Evolutionary conservation across 2,888 invertebrate species (phyloP).

Genomic region (Xanthorhoe designata): DNA sequence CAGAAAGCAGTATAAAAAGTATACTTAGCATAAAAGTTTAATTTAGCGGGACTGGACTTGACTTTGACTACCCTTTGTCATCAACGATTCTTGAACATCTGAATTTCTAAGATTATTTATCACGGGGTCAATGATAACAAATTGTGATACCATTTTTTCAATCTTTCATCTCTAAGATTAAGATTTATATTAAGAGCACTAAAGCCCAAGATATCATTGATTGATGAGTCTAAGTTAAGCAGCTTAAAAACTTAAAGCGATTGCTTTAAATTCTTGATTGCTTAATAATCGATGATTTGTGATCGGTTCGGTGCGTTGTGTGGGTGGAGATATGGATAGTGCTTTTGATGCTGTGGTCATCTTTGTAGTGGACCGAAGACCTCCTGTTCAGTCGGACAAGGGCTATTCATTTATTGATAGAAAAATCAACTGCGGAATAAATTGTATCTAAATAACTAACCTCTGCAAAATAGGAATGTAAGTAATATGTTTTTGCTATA

Average conservation of each 20-base stretch:
- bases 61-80: too few species aligned
- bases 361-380: conserved; percentile 1
- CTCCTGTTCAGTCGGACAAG: neutral
- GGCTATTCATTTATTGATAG: too few species aligned
- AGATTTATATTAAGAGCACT: conserved; percentile 29
- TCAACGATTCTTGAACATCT: too few species aligned
- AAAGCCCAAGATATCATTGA: conserved; percentile 39
- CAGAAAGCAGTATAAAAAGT: too few species aligned
- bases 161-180: conserved; percentile 1
- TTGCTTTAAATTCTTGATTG: conserved; percentile 43
- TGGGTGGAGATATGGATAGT: conserved; percentile 38
- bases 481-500: too few species aligned
- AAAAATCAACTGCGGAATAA: too few species aligned
- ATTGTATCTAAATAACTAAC: too few species aligned
- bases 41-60: too few species aligned
- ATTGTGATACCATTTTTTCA: neutral
- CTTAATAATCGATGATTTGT: conserved; percentile 48
- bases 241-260: conserved; percentile 38
- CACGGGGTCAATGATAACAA: too few species aligned
- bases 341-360: conserved; percentile 22
- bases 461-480: too few species aligned
- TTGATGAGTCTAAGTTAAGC: conserved; percentile 44
- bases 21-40: too few species aligned
- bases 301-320: conserved; percentile 45
- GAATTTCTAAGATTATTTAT: too few species aligned